Evolutionary conservation across 2,113 vertebrate species (phyloP).

Genomic region (Stegastes partitus): DNA sequence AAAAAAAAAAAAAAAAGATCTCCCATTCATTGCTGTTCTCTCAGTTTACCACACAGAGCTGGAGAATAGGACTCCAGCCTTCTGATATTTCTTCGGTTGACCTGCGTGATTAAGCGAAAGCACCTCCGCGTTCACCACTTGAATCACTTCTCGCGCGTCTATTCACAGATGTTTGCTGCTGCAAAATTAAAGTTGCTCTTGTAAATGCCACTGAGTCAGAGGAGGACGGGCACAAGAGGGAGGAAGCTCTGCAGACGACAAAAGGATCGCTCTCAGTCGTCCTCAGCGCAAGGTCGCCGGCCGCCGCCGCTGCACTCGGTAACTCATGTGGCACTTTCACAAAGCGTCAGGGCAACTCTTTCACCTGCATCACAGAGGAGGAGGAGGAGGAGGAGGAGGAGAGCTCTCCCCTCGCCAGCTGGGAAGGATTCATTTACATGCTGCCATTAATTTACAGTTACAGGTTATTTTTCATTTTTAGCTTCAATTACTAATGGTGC

Average conservation of each 20-base stretch:
- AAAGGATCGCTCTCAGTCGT: background rate
- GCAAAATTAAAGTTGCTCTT: slow-evolving; percentile 75
- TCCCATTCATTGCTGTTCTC: background rate
- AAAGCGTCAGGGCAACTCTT: background rate
- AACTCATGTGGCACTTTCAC: background rate
- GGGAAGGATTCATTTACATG: background rate
- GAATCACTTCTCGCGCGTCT: slow-evolving; percentile 39
- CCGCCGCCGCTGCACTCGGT: slow-evolving; percentile 27
- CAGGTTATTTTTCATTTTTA: slow-evolving; percentile 28
- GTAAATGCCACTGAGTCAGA: slow-evolving; percentile 76
- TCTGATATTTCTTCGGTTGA: background rate
- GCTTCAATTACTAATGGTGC: slow-evolving; percentile 41
- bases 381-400: too few relatives aligned
- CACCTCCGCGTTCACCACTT: slow-evolving; percentile 20
- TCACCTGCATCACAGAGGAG: background rate
- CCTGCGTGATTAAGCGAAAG: slow-evolving; percentile 59
- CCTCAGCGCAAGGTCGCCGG: slow-evolving; percentile 31
- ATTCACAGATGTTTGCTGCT: slow-evolving; percentile 66
- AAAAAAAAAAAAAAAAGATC: slow-evolving; percentile 3
- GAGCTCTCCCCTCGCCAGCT: slow-evolving; percentile 11
- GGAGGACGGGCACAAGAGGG: slow-evolving; percentile 14
- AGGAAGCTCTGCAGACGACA: slow-evolving; percentile 6
- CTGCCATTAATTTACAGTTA: background rate
- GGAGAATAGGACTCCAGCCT: slow-evolving; percentile 7
- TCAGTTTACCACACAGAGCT: background rate